Conservation (phyloP, 2,113 vertebrate species). For the Mustelus asterias region DNA sequence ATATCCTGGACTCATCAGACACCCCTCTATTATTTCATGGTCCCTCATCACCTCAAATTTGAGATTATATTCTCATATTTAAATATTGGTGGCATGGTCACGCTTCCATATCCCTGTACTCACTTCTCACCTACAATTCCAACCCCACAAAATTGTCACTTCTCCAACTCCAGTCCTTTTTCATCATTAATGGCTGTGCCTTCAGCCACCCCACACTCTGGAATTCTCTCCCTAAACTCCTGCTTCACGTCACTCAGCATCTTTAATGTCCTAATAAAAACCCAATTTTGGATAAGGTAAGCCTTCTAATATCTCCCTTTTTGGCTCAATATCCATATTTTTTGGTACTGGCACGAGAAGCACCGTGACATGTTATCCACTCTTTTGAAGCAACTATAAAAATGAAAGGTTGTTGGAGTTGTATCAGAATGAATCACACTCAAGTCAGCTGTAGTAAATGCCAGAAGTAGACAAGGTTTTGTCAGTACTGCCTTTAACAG, state of each 20-base stretch:
- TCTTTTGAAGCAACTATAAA: not conserved
- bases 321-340: not conserved
- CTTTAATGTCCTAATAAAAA: not conserved
- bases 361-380: not conserved
- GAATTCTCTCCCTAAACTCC: not conserved
- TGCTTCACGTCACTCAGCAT: not conserved
- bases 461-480: no score
- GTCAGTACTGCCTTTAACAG: no score
- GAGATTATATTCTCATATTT: not conserved
- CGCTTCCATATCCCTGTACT: not conserved
- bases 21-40: not conserved
- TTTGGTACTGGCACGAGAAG: not conserved
- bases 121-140: not conserved
- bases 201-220: not conserved
- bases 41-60: not conserved
- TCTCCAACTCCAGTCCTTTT: not conserved
- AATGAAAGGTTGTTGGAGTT: not conserved
- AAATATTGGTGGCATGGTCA: not conserved
- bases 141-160: not conserved
- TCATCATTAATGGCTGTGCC: not conserved
- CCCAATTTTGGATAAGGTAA: not conserved
- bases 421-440: not conserved
- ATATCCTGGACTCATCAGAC: not conserved
- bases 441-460: no score
- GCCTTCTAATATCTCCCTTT: not conserved